These are phyloP conservation scores for Penaeus indicus DNA, from an alignment of 1,140 invertebrate species.

Conservation along the genomic window DNA sequence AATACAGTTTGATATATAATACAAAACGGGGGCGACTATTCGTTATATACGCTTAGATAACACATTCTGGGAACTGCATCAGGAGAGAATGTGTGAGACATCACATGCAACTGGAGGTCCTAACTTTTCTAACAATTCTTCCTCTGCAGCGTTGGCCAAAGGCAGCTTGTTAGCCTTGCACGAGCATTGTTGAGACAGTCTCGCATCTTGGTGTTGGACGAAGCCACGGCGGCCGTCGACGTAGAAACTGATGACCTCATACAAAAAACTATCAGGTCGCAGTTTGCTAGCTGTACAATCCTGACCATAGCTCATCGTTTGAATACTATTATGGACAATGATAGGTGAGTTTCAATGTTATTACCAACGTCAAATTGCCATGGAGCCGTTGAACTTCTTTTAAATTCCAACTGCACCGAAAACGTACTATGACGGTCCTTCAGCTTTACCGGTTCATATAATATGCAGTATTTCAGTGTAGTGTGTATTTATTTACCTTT, in stretches of 20 bases:
- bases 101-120: neutral
- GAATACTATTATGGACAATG: conserved; percentile 95
- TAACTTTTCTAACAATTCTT: neutral
- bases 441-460: neutral
- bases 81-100: neutral
- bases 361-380: too few species aligned
- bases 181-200: conserved; percentile 90
- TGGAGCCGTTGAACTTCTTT: too few species aligned
- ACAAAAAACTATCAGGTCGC: conserved; percentile 86
- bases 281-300: conserved; percentile 91
- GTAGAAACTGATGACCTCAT: conserved; percentile 93
- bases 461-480: neutral
- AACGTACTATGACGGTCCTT: conserved; percentile 61
- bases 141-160: conserved; percentile 76
- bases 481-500: too few species aligned
- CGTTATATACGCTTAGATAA: too few species aligned
- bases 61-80: neutral
- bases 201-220: conserved; percentile 92
- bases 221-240: conserved; percentile 94
- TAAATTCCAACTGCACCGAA: too few species aligned
- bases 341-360: conserved; percentile 72
- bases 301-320: conserved; percentile 95
- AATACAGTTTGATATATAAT: too few species aligned
- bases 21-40: too few species aligned
- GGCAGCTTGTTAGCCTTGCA: conserved; percentile 90